Conservation (phyloP, 2,113 vertebrate genomes). For the Cranoglanis bouderius region DNA sequence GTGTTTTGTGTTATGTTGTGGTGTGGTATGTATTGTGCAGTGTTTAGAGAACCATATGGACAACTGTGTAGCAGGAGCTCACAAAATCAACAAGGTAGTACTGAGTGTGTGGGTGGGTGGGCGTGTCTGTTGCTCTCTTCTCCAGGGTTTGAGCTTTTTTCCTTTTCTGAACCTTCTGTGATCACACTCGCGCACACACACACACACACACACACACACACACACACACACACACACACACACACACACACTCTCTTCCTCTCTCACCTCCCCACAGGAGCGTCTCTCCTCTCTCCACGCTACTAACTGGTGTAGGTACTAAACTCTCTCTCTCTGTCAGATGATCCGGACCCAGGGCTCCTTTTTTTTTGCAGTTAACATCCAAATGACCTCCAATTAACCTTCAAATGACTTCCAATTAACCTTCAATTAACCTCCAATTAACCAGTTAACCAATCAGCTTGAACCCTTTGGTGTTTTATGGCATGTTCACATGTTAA, state of each 20-base stretch:
- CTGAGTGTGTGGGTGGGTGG: constrained; percentile 69
- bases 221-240: constrained; percentile 18
- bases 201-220: constrained; percentile 2
- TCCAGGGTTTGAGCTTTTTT: constrained; percentile 52
- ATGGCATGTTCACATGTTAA: constrained; percentile 43
- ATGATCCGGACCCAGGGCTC: neutral
- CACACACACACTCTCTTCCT: constrained; percentile 10
- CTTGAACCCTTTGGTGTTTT: constrained; percentile 9
- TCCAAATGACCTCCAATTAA: constrained; percentile 6
- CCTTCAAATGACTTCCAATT: constrained; percentile 18
- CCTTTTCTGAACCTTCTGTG: constrained; percentile 45
- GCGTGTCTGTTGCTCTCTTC: constrained; percentile 61
- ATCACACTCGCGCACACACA: constrained; percentile 47
- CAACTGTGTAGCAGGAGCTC: constrained; percentile 89
- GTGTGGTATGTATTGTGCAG: constrained; percentile 80
- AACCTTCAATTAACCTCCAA: constrained; percentile 15
- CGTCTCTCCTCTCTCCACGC: constrained; percentile 8
- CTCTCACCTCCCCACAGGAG: constrained; percentile 40
- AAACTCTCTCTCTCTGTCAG: neutral
- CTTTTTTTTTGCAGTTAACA: neutral
- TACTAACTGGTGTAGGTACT: constrained; percentile 3
- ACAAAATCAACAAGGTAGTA: constrained; percentile 90
- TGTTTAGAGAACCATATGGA: constrained; percentile 95
- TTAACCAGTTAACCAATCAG: constrained; percentile 5
- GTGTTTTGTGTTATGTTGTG: constrained; percentile 67